A percentile compares a stretch with the other conserved stretches of the same genome.
Evolutionary conservation across 2,797 vertebrate species (phyloP).

Genomic region (Pelodytes ibericus): DNA sequence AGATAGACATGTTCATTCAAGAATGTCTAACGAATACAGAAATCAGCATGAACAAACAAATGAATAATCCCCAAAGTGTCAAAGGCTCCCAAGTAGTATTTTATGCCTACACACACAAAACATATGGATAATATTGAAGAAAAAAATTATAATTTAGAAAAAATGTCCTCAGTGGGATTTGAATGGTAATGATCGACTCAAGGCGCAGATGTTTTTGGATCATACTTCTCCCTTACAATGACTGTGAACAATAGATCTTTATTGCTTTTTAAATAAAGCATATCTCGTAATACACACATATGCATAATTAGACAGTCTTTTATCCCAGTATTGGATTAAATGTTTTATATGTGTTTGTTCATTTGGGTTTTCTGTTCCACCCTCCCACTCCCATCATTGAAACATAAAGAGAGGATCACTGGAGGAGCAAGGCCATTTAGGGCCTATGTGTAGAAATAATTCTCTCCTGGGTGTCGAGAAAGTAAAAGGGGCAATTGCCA

Average conservation of each 20-base stretch:
- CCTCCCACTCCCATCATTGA: too few species aligned
- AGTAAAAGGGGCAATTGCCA: too few species aligned
- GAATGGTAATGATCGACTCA: slow-evolving; percentile 2
- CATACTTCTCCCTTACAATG: slow-evolving; percentile 10
- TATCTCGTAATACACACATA: neutral
- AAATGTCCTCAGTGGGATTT: slow-evolving; percentile 7
- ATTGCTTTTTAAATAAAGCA: neutral
- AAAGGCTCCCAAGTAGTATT: neutral
- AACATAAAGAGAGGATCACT: too few species aligned
- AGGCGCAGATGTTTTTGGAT: slow-evolving; percentile 18
- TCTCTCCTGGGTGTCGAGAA: too few species aligned
- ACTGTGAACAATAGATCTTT: neutral
- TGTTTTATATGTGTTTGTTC: too few species aligned
- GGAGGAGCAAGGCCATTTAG: too few species aligned
- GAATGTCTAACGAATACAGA: slow-evolving; percentile 16
- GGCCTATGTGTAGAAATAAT: too few species aligned
- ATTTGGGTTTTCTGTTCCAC: too few species aligned
- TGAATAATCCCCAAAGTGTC: slow-evolving; percentile 12
- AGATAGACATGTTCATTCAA: slow-evolving; percentile 36
- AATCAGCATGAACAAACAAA: slow-evolving; percentile 5
- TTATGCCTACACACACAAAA: slow-evolving; percentile 3
- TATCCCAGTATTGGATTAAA: too few species aligned
- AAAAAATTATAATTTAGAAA: slow-evolving; percentile 24
- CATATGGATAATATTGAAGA: neutral
- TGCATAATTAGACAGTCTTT: too few species aligned